phyloP scores from a whole-genome alignment of 2,888 invertebrate species.

The Biston stratarius region DNA sequence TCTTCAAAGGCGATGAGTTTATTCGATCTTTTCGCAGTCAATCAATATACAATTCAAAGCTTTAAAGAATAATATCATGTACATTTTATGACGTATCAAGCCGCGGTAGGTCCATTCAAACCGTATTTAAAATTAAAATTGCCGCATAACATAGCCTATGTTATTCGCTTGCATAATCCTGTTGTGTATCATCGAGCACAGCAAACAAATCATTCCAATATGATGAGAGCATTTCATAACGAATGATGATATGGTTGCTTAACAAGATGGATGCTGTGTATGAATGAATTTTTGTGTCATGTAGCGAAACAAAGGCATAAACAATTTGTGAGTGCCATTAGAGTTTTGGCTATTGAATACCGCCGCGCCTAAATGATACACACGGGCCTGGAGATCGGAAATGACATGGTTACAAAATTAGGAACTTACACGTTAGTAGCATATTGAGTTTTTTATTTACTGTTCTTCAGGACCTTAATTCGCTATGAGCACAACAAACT shows the following conservation, averaged over 20 bases:
- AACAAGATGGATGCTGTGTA: slow-evolving; percentile 74
- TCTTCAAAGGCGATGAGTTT: slow-evolving; percentile 27
- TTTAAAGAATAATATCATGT: slow-evolving; percentile 25
- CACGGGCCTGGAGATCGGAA: slow-evolving; percentile 27
- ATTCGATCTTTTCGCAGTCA: slow-evolving; percentile 19
- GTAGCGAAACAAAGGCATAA: slow-evolving; percentile 73
- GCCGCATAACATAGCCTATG: slow-evolving; percentile 37
- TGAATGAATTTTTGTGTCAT: slow-evolving; percentile 68
- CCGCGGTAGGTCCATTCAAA: slow-evolving; percentile 46
- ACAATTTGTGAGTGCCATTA: slow-evolving; percentile 72
- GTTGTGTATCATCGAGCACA: slow-evolving; percentile 37
- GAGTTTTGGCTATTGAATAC: slow-evolving; percentile 61
- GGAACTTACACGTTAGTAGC: no score
- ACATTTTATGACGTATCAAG: slow-evolving; percentile 34
- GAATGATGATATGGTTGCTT: slow-evolving; percentile 75
- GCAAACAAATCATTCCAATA: slow-evolving; percentile 50
- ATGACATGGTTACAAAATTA: neutral
- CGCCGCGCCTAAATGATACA: slow-evolving; percentile 48
- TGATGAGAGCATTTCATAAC: slow-evolving; percentile 64
- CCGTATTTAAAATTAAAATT: slow-evolving; percentile 47
- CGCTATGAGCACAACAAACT: no score
- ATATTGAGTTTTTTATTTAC: no score
- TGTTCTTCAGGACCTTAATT: no score
- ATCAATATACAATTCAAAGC: slow-evolving; percentile 33
- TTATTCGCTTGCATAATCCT: slow-evolving; percentile 33